These are phyloP conservation scores for Neocrepidodera transversa DNA, from an alignment of 2,888 invertebrate genomes.

Conservation along the genomic window DNA sequence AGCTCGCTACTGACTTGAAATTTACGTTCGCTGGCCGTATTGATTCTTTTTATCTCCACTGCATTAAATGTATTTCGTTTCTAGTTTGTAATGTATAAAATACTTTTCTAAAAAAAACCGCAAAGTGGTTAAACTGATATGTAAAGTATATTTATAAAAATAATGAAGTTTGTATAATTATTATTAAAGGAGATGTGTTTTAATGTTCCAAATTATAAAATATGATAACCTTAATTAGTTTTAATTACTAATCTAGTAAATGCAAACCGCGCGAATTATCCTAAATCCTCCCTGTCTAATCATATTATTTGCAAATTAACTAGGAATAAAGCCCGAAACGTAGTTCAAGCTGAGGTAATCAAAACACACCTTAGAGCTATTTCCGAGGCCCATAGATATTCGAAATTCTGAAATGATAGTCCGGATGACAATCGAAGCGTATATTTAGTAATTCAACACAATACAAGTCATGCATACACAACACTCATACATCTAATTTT, in stretches of 20 bases:
- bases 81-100: too few relatives aligned
- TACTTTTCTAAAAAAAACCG: too few relatives aligned
- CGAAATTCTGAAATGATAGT: slow-evolving; percentile 37
- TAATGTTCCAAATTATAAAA: too few relatives aligned
- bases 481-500: slow-evolving; percentile 55
- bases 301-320: slow-evolving; percentile 11
- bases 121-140: too few relatives aligned
- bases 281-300: background rate
- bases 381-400: slow-evolving; percentile 37
- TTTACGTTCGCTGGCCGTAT: too few relatives aligned
- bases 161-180: too few relatives aligned
- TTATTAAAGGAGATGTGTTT: too few relatives aligned
- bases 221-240: background rate
- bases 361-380: slow-evolving; percentile 36
- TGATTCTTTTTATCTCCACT: too few relatives aligned
- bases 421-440: slow-evolving; percentile 46
- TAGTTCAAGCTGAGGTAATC: slow-evolving; percentile 17
- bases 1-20: too few relatives aligned
- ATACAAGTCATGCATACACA: slow-evolving; percentile 49
- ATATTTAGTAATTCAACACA: slow-evolving; percentile 43
- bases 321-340: slow-evolving; percentile 7
- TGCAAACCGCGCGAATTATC: background rate
- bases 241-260: background rate
- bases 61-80: too few relatives aligned
- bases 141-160: too few relatives aligned